These are phyloP conservation scores for Enteromius mattozi DNA, from an alignment of 2,797 vertebrate genomes.

Conservation along the genomic window DNA sequence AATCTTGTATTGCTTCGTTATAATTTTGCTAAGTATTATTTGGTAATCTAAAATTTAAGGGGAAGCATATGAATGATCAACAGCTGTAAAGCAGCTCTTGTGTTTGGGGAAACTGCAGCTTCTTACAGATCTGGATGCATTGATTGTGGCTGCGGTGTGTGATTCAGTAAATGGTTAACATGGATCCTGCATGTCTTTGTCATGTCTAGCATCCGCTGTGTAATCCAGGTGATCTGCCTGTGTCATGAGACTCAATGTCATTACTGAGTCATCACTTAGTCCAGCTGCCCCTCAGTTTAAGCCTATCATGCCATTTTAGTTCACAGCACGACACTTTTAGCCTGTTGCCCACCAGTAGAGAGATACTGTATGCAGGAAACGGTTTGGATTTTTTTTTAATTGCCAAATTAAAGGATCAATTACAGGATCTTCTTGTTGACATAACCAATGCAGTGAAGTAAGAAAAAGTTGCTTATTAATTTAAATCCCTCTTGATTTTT, in stretches of 20 bases:
- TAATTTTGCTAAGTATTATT: not conserved
- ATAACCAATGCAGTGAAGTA: not conserved
- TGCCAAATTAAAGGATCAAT: not conserved
- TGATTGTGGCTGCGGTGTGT: not conserved
- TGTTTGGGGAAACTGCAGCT: too few relatives aligned
- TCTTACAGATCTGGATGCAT: not conserved
- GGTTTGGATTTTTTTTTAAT: not conserved
- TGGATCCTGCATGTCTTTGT: slow-evolving; percentile 8
- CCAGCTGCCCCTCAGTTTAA: slow-evolving; percentile 59
- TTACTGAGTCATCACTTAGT: slow-evolving; percentile 54
- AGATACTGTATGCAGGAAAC: not conserved
- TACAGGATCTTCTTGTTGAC: not conserved
- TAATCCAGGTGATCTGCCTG: slow-evolving; percentile 69
- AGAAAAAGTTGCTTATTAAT: not conserved
- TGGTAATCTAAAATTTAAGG: not conserved
- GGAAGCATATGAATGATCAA: not conserved
- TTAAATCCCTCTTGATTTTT: not conserved
- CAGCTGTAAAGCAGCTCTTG: not conserved
- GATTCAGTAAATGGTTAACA: not conserved
- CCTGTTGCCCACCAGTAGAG: not conserved
- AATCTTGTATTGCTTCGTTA: not conserved
- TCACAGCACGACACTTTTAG: not conserved
- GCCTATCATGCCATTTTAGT: slow-evolving; percentile 47
- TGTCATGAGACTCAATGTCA: slow-evolving; percentile 57
- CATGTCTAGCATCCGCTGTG: slow-evolving; percentile 10